Evolutionary conservation across 2,888 invertebrate genomes (phyloP).

Genomic region (Drosophila parthenogenetica): DNA sequence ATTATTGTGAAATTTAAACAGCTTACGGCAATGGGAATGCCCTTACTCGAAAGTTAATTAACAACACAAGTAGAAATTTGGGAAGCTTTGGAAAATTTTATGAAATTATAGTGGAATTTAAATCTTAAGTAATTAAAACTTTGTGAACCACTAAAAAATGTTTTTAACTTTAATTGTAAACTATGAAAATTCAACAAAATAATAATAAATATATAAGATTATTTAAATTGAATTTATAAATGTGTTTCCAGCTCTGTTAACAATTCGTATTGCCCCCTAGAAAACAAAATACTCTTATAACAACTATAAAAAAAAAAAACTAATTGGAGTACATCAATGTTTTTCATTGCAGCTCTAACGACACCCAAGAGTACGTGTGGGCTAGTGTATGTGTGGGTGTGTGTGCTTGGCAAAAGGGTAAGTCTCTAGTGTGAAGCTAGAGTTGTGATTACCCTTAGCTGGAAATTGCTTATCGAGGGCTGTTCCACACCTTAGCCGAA

Average conservation of each 20-base stretch:
- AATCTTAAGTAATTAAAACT: not conserved
- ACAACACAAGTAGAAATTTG: not conserved
- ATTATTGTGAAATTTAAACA: not conserved
- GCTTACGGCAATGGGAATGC: not conserved
- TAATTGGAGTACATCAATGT: slow-evolving; percentile 69
- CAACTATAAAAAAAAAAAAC: slow-evolving; percentile 36
- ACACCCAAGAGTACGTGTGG: slow-evolving; percentile 54
- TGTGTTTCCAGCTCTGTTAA: not conserved
- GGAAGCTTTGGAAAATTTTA: too few species aligned
- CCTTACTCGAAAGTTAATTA: not conserved
- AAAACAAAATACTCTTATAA: not conserved
- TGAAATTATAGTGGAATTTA: not conserved
- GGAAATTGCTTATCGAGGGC: slow-evolving; percentile 46
- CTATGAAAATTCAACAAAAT: not conserved
- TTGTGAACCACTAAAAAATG: too few species aligned
- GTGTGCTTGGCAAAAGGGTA: slow-evolving; percentile 35
- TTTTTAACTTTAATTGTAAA: too few species aligned
- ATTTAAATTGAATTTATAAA: not conserved
- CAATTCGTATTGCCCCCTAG: slow-evolving; percentile 1
- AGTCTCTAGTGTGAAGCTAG: slow-evolving; percentile 49
- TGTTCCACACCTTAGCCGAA: slow-evolving; percentile 28
- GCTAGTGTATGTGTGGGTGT: slow-evolving; percentile 7
- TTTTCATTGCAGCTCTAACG: slow-evolving; percentile 68
- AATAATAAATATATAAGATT: not conserved
- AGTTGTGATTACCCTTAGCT: slow-evolving; percentile 62